A percentile compares a stretch with the other conserved stretches of the same genome.
Evolutionary conservation across 1,140 invertebrate genomes (phyloP).

Genomic region (Monochamus saltuarius): DNA sequence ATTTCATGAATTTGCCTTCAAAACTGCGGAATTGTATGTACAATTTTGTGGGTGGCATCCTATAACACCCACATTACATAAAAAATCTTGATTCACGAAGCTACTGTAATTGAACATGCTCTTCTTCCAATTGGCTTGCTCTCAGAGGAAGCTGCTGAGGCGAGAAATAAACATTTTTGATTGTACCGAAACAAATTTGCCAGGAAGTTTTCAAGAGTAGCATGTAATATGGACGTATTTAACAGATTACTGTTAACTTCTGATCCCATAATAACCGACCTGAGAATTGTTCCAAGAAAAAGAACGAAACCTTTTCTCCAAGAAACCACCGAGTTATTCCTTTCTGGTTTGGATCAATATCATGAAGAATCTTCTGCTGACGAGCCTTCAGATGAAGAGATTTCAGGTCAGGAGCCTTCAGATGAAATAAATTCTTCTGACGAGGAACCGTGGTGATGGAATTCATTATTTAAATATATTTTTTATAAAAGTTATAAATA

Average conservation of each 20-base stretch:
- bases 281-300: conserved; percentile 18
- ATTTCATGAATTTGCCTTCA: conserved; percentile 28
- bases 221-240: conserved; percentile 38
- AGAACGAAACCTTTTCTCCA: no score
- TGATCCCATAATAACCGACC: conserved; percentile 34
- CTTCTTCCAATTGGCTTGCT: conserved; percentile 41
- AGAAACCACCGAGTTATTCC: no score
- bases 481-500: no score
- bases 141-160: conserved; percentile 33
- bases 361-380: no score
- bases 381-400: no score
- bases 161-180: conserved; percentile 42
- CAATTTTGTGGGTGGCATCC: conserved; percentile 44
- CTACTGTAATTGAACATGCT: conserved; percentile 33
- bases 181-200: conserved; percentile 35
- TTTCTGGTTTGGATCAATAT: no score
- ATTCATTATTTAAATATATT: no score
- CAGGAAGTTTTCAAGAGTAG: conserved; percentile 38
- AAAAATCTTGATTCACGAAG: conserved; percentile 47
- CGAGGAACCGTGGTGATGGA: no score
- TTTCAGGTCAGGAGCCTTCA: no score
- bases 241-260: conserved; percentile 44
- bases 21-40: conserved; percentile 36
- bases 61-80: conserved; percentile 48
- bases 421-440: no score